These are phyloP conservation scores for Megalurothrips usitatus DNA, from an alignment of 2,888 invertebrate genomes.

Conservation along the genomic window DNA sequence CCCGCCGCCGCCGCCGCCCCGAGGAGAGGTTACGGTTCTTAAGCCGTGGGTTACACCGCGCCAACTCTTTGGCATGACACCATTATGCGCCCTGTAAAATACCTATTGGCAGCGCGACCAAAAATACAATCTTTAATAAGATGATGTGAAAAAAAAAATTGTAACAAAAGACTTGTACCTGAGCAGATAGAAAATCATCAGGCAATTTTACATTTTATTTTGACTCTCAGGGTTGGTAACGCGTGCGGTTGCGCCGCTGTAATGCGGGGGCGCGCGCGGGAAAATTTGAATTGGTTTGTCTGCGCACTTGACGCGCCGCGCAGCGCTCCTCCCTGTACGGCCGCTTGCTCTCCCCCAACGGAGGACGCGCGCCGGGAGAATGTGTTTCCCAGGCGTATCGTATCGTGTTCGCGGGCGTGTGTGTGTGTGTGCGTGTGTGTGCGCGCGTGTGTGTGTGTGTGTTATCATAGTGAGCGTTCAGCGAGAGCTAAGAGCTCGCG, in stretches of 20 bases:
- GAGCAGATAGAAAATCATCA: too few species aligned
- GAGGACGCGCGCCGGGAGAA: not conserved
- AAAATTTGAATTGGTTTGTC: not conserved
- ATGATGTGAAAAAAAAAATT: too few species aligned
- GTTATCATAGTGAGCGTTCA: slow-evolving; percentile 6
- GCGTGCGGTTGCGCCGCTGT: not conserved
- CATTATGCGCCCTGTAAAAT: too few species aligned
- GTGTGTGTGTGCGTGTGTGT: not conserved
- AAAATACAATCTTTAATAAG: too few species aligned
- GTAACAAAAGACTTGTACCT: too few species aligned
- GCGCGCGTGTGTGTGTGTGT: not conserved
- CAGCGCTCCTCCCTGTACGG: not conserved
- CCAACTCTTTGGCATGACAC: too few species aligned
- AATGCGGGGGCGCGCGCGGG: not conserved
- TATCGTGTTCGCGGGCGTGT: not conserved
- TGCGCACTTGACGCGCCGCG: not conserved
- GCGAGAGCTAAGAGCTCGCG: not conserved
- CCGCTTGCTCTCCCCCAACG: too few species aligned
- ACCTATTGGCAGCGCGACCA: too few species aligned
- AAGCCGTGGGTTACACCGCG: too few species aligned
- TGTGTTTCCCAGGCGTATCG: slow-evolving; percentile 3
- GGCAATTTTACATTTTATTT: not conserved
- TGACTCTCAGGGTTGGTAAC: not conserved
- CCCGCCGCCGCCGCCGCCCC: too few species aligned
- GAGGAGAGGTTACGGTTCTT: too few species aligned